Evolutionary conservation across 2,113 vertebrate species (phyloP).

Genomic region (Periophthalmodon schlosseri): DNA sequence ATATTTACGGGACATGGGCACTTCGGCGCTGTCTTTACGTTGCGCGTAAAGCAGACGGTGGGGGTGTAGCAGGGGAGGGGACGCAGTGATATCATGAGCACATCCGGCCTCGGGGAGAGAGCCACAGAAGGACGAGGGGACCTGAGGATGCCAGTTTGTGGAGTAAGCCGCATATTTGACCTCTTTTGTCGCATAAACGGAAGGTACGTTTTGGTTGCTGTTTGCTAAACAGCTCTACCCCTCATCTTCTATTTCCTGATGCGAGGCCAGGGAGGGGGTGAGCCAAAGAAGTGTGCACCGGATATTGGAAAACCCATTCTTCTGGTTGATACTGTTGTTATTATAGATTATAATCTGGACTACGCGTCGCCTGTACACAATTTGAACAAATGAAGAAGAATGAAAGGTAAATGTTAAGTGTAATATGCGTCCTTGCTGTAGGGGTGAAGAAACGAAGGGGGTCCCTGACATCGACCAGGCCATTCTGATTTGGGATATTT

Average conservation of each 20-base stretch:
- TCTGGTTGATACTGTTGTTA: constrained; percentile 62
- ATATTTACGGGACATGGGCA: constrained; percentile 17
- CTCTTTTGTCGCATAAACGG: constrained; percentile 22
- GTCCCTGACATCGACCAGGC: constrained; percentile 62
- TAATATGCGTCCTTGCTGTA: constrained; percentile 8
- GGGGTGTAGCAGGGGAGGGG: constrained; percentile 36
- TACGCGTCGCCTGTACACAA: constrained; percentile 29
- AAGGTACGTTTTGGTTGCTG: constrained; percentile 27
- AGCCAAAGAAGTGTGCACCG: constrained; percentile 75
- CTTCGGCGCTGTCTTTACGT: not conserved
- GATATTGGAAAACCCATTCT: constrained; percentile 78
- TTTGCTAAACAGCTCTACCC: constrained; percentile 24
- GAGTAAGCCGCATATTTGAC: constrained; percentile 7
- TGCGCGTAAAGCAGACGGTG: constrained; percentile 2
- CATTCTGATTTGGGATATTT: constrained; percentile 67
- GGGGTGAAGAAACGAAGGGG: constrained; percentile 12
- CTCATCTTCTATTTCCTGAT: constrained; percentile 63
- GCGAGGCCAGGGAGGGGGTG: constrained; percentile 64
- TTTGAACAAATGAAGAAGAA: constrained; percentile 25
- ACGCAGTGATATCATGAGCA: constrained; percentile 66
- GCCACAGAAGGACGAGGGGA: constrained; percentile 28
- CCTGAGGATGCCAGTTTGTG: constrained; percentile 8
- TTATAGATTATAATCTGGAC: constrained; percentile 57
- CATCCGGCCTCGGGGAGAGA: constrained; percentile 45
- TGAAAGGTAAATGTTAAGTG: not conserved